Conservation (phyloP, 2,113 vertebrate genomes). For the Lathamus discolor region DNA sequence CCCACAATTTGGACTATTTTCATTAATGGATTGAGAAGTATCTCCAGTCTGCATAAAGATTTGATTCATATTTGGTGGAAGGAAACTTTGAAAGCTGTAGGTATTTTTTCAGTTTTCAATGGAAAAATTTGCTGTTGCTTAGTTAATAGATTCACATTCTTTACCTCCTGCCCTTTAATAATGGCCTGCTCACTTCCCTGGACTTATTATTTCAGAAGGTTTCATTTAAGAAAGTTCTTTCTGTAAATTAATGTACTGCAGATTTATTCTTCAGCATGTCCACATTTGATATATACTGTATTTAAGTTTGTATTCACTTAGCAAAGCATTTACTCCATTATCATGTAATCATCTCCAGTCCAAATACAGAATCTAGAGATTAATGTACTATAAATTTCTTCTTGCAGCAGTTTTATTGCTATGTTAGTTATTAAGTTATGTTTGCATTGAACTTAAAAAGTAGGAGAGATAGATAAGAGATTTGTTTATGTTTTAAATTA, state of each 20-base stretch:
- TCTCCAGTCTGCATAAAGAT: not conserved
- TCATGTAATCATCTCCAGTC: conserved; percentile 68
- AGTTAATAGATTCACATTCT: not conserved
- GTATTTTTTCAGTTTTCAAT: not conserved
- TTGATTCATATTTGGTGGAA: not conserved
- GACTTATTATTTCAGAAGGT: conserved; percentile 62
- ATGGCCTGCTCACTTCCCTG: conserved; percentile 12
- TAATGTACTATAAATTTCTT: conserved; percentile 73
- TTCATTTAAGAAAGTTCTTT: conserved; percentile 62
- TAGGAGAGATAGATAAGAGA: conserved; percentile 59
- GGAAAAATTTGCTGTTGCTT: not conserved
- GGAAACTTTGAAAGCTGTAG: not conserved
- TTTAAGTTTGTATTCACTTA: conserved; percentile 74
- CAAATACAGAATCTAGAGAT: conserved; percentile 68
- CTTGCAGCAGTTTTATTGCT: conserved; percentile 70
- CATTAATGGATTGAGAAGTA: not conserved
- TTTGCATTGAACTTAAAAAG: conserved; percentile 65
- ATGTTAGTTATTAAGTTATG: conserved; percentile 69
- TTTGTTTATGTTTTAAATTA: conserved; percentile 64
- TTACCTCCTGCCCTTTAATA: conserved; percentile 24
- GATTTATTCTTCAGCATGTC: conserved; percentile 58
- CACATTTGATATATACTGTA: conserved; percentile 66
- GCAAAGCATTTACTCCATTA: conserved; percentile 74
- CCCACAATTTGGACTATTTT: not conserved
- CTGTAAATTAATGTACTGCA: conserved; percentile 59